Percentiles rank a stretch among this genome's conserved stretches.
phyloP scores from a whole-genome alignment of 1,140 invertebrate species.

The Leptopilina clavipes region DNA sequence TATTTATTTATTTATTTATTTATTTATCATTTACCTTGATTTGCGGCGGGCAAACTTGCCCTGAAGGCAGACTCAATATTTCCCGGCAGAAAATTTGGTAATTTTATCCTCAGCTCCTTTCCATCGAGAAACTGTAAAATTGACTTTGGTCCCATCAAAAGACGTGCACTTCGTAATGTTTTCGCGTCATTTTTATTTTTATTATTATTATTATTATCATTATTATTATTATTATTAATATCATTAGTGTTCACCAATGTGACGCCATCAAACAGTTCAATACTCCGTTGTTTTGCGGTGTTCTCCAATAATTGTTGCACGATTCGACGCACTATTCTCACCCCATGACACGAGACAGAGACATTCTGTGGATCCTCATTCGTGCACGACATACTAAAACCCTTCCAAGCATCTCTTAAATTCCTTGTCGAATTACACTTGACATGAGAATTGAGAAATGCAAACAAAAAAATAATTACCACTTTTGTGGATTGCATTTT shows the following conservation, averaged over 20 bases:
- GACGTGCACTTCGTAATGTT: conserved; percentile 68
- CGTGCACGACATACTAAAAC: conserved; percentile 61
- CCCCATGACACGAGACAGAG: conserved; percentile 73
- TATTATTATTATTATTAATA: no score
- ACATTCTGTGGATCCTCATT: conserved; percentile 63
- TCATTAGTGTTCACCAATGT: conserved; percentile 74
- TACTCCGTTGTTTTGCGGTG: conserved; percentile 61
- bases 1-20: no score
- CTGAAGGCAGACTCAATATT: conserved; percentile 63
- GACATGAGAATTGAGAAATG: not conserved
- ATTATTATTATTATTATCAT: no score
- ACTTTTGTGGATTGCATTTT: not conserved
- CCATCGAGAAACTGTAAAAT: conserved; percentile 80
- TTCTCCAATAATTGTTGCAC: conserved; percentile 72
- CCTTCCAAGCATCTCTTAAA: conserved; percentile 57
- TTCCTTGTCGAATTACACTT: conserved; percentile 45
- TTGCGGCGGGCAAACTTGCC: conserved; percentile 57
- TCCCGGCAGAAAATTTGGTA: conserved; percentile 77
- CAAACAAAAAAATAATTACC: not conserved
- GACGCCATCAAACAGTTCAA: conserved; percentile 79
- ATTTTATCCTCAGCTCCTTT: conserved; percentile 82
- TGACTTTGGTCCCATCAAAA: conserved; percentile 74
- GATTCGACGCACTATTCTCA: conserved; percentile 72
- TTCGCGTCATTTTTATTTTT: no score
- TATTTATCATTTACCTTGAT: conserved; percentile 51